phyloP scores from a whole-genome alignment of 2,888 invertebrate species.

The Cosmorhoe ocellata region DNA sequence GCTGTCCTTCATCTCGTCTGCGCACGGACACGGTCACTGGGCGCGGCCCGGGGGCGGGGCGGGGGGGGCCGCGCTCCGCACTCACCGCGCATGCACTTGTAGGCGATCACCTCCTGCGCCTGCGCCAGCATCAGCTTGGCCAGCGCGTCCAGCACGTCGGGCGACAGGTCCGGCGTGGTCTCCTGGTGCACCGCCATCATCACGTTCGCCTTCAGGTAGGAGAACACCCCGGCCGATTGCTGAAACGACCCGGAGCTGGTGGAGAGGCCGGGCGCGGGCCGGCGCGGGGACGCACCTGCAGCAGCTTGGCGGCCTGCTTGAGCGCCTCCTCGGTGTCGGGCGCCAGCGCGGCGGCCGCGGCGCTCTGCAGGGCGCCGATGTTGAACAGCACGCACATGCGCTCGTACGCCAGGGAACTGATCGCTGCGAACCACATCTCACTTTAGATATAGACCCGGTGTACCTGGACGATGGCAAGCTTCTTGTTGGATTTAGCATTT shows the following conservation, averaged over 20 bases:
- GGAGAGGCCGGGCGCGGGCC: too few relatives aligned
- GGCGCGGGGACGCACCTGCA: constrained; percentile 93
- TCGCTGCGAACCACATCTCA: constrained; percentile 83
- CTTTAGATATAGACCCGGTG: too few relatives aligned
- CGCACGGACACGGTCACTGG: not conserved
- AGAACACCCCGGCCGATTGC: constrained; percentile 95
- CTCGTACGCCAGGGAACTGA: constrained; percentile 95
- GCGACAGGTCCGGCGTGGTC: constrained; percentile 96
- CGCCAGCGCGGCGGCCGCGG: constrained; percentile 92
- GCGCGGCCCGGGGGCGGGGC: not conserved
- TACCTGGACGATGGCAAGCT: too few relatives aligned
- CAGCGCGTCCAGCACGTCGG: constrained; percentile 94
- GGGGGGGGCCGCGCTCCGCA: too few relatives aligned
- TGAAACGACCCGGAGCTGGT: constrained; percentile 50
- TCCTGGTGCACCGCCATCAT: constrained; percentile 95
- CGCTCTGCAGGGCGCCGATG: constrained; percentile 96
- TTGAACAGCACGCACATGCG: constrained; percentile 97
- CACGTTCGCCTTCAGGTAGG: constrained; percentile 90
- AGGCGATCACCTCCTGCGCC: constrained; percentile 98
- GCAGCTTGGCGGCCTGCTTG: constrained; percentile 94
- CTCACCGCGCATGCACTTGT: constrained; percentile 93
- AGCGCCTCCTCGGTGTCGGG: constrained; percentile 96
- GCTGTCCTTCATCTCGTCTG: constrained; percentile 97
- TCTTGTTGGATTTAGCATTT: too few relatives aligned
- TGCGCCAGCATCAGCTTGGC: constrained; percentile 97